Conservation (phyloP, 2,888 invertebrate genomes). For the Ophion ellenae region DNA sequence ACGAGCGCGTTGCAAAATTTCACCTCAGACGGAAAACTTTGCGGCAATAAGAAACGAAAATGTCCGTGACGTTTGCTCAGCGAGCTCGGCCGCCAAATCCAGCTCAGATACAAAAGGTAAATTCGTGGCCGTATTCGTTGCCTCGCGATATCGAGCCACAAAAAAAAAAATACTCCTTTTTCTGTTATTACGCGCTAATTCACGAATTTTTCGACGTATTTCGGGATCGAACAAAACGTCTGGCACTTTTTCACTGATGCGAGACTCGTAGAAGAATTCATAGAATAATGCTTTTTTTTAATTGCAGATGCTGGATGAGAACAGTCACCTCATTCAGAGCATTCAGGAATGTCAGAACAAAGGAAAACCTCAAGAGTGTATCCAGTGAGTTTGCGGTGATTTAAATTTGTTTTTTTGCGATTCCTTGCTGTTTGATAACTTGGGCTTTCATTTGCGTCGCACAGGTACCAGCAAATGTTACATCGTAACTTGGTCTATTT, state of each 20-base stretch:
- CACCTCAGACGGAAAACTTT: background rate
- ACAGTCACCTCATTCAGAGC: conserved; percentile 97
- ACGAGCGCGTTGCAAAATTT: background rate
- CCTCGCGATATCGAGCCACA: conserved; percentile 31
- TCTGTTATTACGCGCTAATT: background rate
- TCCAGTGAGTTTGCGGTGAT: conserved; percentile 87
- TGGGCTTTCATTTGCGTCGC: background rate
- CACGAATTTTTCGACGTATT: background rate
- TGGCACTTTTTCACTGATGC: background rate
- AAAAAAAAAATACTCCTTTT: conserved; percentile 36
- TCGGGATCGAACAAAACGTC: background rate
- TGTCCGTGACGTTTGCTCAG: conserved; percentile 91
- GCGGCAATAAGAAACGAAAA: conserved; percentile 74
- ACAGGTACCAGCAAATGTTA: conserved; percentile 94
- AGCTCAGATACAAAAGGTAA: conserved; percentile 92
- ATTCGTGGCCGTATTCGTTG: conserved; percentile 2
- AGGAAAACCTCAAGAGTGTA: conserved; percentile 96
- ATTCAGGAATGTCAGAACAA: conserved; percentile 98
- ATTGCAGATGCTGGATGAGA: conserved; percentile 96
- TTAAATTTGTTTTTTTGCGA: background rate
- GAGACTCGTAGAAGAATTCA: background rate
- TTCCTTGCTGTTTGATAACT: background rate
- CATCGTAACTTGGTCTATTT: conserved; percentile 98
- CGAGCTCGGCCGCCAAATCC: conserved; percentile 91
- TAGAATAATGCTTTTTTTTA: background rate